Evolutionary conservation across 2,797 vertebrate species (phyloP).

Genomic region (Sebastes vulpes): DNA sequence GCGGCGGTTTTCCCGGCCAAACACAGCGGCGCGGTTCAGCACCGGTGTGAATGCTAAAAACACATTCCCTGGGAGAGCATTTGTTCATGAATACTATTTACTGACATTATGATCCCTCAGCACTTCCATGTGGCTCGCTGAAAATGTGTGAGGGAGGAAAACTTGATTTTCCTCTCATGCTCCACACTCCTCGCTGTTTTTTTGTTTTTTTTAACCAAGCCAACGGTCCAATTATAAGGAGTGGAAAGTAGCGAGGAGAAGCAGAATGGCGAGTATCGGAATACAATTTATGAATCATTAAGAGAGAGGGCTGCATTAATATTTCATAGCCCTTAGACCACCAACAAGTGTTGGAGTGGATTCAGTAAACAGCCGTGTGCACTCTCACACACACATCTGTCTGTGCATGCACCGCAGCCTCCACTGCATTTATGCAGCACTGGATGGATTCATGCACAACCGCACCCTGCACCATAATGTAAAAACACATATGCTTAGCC

Average conservation of each 20-base stretch:
- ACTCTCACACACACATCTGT: conserved; percentile 14
- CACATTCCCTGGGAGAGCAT: conserved; percentile 49
- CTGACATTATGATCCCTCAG: conserved; percentile 70
- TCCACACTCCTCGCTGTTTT: neutral
- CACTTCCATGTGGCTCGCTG: conserved; percentile 35
- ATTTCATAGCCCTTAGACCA: conserved; percentile 82
- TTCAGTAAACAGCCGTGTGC: conserved; percentile 64
- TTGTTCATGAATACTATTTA: conserved; percentile 74
- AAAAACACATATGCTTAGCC: conserved; percentile 47
- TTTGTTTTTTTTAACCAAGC: conserved; percentile 62
- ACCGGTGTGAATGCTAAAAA: conserved; percentile 47
- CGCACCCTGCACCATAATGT: conserved; percentile 46
- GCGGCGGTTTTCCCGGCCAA: conserved; percentile 35
- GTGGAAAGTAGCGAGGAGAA: conserved; percentile 55
- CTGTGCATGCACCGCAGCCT: conserved; percentile 9
- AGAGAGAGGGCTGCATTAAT: conserved; percentile 77
- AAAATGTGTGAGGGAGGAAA: conserved; percentile 51
- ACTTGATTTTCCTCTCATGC: conserved; percentile 61
- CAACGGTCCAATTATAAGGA: conserved; percentile 71
- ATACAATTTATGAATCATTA: conserved; percentile 87
- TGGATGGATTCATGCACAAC: conserved; percentile 26
- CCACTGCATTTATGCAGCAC: conserved; percentile 45
- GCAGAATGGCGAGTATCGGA: conserved; percentile 73
- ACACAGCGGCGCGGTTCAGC: conserved; percentile 4
- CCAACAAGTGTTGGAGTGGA: conserved; percentile 77